Base-by-base conservation (phyloP, 2,888 invertebrate species). In the Cabera pusaria region DNA sequence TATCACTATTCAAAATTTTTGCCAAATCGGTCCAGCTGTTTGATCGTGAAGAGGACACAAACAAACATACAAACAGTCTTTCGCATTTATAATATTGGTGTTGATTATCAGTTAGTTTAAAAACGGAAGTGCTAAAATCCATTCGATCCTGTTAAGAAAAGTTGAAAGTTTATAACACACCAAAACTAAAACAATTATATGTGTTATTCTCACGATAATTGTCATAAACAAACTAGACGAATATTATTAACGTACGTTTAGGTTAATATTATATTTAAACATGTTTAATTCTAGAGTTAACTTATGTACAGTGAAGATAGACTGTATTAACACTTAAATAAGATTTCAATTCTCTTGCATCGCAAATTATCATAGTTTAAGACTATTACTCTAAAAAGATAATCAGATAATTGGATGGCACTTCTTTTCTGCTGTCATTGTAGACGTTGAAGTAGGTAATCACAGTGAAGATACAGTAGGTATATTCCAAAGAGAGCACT, bases 281-380 rank as follows among this genome's bases (percentile, higher is more conserved):
- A n/a, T n/a, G n/a, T n/a, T n/a, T 25, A 21, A 32, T 26, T 12
- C 38, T 38, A 38, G 11, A 33, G 34, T 26, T 41, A 49, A 58
- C 47, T 45, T 69, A 74, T 71, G 38, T 79, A 78, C 76, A 77
- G 56, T 67, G 66, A 69, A 67, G 69, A 64, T 68, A 67, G 63
- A 64, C 37, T 69, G 73, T 73, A 66, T 68, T 71, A 72, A 71
- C 65, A 71, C 77, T 74, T 79, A 80, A 76, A 81, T 79, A 77
- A 75, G 65, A 70, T 73, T 79, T 88, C 87, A 88, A 88, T 87
- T 88, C 87, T 83, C 87, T 85, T 85, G 87, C 87, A 88, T 87
- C 86, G 87, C 87, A 87, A 81, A 80, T 72, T 75, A 73, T 81
- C 76, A 72, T 56, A 73, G 68, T 68, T 68, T 67, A 65, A 64